Base-by-base conservation (phyloP, 2,888 invertebrate genomes). In the Stictocephala bisonia region DNA sequence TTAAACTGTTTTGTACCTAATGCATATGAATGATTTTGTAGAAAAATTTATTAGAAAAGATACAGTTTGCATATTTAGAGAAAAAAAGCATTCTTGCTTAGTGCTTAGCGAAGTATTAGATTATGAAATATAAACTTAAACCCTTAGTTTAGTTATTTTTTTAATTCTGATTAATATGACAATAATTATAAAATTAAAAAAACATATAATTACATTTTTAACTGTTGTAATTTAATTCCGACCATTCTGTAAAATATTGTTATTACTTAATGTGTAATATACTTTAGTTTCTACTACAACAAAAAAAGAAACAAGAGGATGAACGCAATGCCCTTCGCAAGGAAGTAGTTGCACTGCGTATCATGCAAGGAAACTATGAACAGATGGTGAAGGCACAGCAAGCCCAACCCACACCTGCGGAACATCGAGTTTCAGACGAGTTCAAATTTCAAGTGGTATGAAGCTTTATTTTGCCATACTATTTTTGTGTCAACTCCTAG, bases 321-420 rank as follows among this genome's bases (percentile, higher is more conserved):
- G 97, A 98, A 82, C 86, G 97, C 70, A 93, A 93, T 78, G 93
- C 93, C 0, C 85, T 96, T 20, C 89, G 94, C 24, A 96, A 97
- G 83, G 97, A 98, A 24, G 94, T 97, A 0, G 91, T 96, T 20
- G 98, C 97, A 0, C 85, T 98, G 70, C 91, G 96, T 76, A 97
- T 98, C 64, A 94, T 95, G 90, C 96, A 97, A 83, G 92, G 93
- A 1, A 97, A 97, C 84, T 97, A 97, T 82, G 97, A 98, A 82
- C 95, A 96, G 83, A 96, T 99, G 82, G 93, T 98, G 15, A 96
- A 96, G 84, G 95, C 96, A 3, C 97, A 98, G 83, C 96, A 97
- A 82, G 92, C 93, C 2, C 93, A 95, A 77, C 94, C 95, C 0
- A 94, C 94, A 0, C 93, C 93, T 40, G 91, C 93, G 64, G 95